Base-by-base conservation (phyloP, 2,797 vertebrate genomes). In the Hipposideros larvatus region DNA sequence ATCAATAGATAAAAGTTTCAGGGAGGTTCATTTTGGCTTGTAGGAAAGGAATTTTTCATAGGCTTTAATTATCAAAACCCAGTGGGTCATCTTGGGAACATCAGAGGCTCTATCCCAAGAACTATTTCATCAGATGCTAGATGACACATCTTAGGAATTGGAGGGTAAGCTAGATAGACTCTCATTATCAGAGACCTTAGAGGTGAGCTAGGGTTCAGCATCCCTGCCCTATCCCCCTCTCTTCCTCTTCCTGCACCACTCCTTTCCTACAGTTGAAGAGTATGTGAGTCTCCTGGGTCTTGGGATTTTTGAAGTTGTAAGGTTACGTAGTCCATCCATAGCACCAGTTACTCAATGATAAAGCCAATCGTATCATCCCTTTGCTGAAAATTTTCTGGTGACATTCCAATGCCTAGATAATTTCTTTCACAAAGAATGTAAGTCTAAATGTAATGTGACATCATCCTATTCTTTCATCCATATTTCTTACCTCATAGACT, bases 301-400 rank as follows among this genome's bases (percentile, higher is more conserved):
- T 85, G 46, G 61, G 43, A 51, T 71, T 82, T 95, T 51, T 61
- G 87, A 75, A 78, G 19, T 46, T 83, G 6, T 48, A 71, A 48
- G 13, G 4, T 88, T 75, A 68, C 34, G 28, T 13, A 75, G 24
- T 75, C 11, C 13, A 71, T 41, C 19, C 41, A 51, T 18, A 66
- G 21, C 34, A 75, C 66, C 61, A 51, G 41, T 89, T 51, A 43
- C 24, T 95, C 77, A 68, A 1, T 57, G 79, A 55, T 31, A 75
- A 79, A 93, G 31, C 43, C 78, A 91, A 13, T 74, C 13, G 65
- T 19, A 41, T 63, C 26, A 82, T 3, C 24, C 34, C n/a, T 15
- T 77, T 91, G 28, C 21, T 86, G 43, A 87, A 82, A 68, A 57
- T 24, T 89, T 96, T 78, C 48, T 73, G 61, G 41, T 78, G 73